Conservation (phyloP, 2,797 vertebrate species). For the Tapera naevia region DNA sequence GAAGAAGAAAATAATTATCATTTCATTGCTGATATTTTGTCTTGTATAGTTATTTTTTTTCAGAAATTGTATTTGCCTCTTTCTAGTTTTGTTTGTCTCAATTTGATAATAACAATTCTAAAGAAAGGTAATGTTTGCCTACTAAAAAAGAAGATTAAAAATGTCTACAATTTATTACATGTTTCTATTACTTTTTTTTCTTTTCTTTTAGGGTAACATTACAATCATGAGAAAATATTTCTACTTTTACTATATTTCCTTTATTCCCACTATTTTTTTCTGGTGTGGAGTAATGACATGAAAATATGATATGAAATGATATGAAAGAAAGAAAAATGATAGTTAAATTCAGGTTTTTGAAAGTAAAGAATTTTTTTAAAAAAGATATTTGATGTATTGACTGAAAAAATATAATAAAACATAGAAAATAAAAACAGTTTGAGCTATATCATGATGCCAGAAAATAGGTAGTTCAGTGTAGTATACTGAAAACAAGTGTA, state of each 20-base stretch:
- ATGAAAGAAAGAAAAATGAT: background rate
- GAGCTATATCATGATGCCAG: background rate
- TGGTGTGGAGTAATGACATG: background rate
- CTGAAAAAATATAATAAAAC: background rate
- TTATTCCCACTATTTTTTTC: background rate
- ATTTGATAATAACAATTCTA: background rate
- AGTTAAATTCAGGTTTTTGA: background rate
- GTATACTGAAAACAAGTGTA: background rate
- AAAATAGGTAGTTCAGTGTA: background rate
- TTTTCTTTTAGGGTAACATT: background rate
- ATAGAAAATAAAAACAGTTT: background rate
- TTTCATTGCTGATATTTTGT: background rate
- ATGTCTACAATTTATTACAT: background rate
- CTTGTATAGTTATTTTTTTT: background rate
- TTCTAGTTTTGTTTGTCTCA: background rate
- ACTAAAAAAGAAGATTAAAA: background rate
- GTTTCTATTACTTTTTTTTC: background rate
- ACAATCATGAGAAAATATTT: accelerated
- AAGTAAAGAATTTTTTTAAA: background rate
- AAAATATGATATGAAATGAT: no score
- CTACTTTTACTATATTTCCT: background rate
- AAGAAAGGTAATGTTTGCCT: background rate
- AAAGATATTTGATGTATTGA: background rate
- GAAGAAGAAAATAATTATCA: background rate
- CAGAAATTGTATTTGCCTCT: background rate